Evolutionary conservation across 2,888 invertebrate species (phyloP).

Genomic region (Mayetiola destructor): DNA sequence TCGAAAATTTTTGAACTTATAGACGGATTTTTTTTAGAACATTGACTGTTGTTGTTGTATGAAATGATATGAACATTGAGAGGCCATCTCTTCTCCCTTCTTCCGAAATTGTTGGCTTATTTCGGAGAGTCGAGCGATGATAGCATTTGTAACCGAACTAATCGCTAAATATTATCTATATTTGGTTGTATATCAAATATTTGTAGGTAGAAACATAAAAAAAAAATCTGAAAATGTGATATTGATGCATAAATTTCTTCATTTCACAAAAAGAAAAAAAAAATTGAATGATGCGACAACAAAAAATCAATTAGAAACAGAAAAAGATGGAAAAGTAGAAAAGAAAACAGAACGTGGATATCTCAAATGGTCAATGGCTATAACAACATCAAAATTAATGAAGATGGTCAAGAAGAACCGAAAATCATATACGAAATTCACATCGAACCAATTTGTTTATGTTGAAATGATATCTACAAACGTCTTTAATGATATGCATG

Average conservation of each 20-base stretch:
- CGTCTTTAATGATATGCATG: constrained; percentile 2
- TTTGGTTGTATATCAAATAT: too few species aligned
- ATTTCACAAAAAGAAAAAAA: neutral
- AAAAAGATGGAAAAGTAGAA: neutral
- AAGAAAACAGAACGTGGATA: neutral
- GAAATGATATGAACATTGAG: too few species aligned
- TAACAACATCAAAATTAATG: neutral
- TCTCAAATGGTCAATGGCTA: neutral
- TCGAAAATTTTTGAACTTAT: neutral
- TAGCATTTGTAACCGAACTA: too few species aligned
- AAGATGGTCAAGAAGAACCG: neutral
- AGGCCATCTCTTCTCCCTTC: too few species aligned
- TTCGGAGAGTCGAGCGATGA: too few species aligned
- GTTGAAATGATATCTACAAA: neutral
- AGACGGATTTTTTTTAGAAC: neutral
- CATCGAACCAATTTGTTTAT: constrained; percentile 1
- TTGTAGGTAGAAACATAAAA: too few species aligned
- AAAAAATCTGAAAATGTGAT: too few species aligned
- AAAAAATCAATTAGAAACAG: neutral
- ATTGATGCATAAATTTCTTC: neutral
- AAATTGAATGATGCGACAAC: too few species aligned
- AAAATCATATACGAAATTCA: neutral
- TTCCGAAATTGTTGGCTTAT: too few species aligned
- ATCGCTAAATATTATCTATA: too few species aligned
- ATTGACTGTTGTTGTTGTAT: neutral